Evolutionary conservation across 2,113 vertebrate genomes (phyloP), one percentile per base, ranked within the genome.

Genomic region (Tyto alba): DNA sequence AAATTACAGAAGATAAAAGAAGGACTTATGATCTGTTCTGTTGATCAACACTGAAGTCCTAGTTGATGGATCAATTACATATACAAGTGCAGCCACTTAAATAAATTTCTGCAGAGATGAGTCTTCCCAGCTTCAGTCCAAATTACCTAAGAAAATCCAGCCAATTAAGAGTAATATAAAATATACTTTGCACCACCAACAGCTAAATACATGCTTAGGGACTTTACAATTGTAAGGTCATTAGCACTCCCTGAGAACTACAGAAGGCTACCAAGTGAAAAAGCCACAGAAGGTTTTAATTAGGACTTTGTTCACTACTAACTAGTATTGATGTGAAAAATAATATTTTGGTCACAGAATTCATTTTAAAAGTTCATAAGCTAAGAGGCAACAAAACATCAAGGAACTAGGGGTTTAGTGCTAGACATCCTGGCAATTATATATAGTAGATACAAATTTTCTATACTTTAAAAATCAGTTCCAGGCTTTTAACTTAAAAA

Each of bases 1-100:
- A 80, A 60, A 81, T 97, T 93, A 81, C 45, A 86, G 83, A 55
- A 88, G 81, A 88, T 53, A 53, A 47, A 52, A 27, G 11, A 66
- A 83, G 66, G 55, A 83, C 55, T 88, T 86, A 77, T 41, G 74
- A 63, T 76, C 25, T 41, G 15, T 38, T 64, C 47, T 72, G 53
- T 56, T 60, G 64, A 94, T 78, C 67, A 48, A 43, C 48, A 20
- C 14, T 82, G 88, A 95, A 93, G 73, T 64, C 81, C 64, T 77
- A 52, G 86, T 50, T 82, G 80, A 79, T 40, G 63, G 93, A 90
- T 91, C 75, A 85, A 92, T 96, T 96, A 72, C 48, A 55, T 52
- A 60, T 60, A 71, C 79, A 93, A 95, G 94, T 93, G 86, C 67
- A 88, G 79, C 25, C 86, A 95, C 52, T 97, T 96, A 84, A 85